Conservation (phyloP, 2,113 vertebrate species). For the Aythya baeri region DNA sequence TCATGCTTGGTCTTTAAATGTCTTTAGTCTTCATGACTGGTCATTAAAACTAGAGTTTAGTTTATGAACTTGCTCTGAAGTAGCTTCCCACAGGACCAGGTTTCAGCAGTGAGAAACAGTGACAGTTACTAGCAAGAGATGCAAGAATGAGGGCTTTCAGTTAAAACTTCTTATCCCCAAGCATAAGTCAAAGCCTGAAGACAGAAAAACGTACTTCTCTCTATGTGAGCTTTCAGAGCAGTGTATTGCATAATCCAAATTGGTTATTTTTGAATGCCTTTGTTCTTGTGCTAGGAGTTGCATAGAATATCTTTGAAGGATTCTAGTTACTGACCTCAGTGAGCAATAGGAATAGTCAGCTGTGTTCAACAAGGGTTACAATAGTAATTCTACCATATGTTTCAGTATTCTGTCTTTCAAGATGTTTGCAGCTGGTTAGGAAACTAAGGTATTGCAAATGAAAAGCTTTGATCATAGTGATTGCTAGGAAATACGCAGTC, state of each 20-base stretch:
- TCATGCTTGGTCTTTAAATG: too few relatives aligned
- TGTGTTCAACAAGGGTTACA: not conserved
- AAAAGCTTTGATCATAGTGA: conserved; percentile 2
- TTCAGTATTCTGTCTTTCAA: conserved; percentile 15
- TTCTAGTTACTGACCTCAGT: conserved; percentile 6
- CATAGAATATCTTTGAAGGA: not conserved
- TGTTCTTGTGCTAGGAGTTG: not conserved
- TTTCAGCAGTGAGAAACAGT: not conserved
- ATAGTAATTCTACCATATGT: conserved; percentile 1
- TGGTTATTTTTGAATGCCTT: conserved; percentile 37
- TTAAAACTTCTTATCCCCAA: conserved; percentile 29
- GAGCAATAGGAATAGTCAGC: conserved; percentile 7
- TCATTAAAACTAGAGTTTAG: not conserved
- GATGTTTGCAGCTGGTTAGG: conserved; percentile 7
- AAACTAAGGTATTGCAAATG: not conserved
- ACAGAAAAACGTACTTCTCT: not conserved
- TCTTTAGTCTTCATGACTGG: too few relatives aligned
- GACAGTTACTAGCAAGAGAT: not conserved
- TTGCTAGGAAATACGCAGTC: not conserved
- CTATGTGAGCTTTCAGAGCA: conserved; percentile 26
- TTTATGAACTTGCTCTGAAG: not conserved
- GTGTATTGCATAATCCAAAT: conserved; percentile 8
- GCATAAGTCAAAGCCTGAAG: not conserved
- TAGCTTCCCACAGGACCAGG: not conserved
- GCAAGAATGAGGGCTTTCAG: not conserved